A percentile compares a stretch with the other conserved stretches of the same genome.
phyloP scores from a whole-genome alignment of 2,113 vertebrate species.

The Periophthalmodon schlosseri region DNA sequence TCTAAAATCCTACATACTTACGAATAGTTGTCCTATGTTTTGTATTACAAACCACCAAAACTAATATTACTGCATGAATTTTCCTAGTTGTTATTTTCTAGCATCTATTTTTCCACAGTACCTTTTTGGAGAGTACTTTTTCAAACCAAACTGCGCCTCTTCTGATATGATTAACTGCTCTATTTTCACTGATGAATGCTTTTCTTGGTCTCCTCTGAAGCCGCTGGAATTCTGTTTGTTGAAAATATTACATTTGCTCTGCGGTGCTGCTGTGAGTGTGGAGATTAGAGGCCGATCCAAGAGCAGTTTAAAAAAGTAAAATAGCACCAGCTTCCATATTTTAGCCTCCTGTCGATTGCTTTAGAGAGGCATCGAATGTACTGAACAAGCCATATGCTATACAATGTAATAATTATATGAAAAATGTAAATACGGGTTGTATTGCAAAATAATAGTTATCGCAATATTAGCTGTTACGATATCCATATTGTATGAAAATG shows the following conservation, averaged over 20 bases:
- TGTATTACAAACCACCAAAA: neutral
- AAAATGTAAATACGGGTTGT: neutral
- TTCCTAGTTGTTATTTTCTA: neutral
- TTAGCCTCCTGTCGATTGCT: slow-evolving; percentile 26
- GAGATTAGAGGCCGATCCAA: slow-evolving; percentile 45
- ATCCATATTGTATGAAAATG: neutral
- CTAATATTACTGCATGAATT: neutral
- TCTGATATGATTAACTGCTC: slow-evolving; percentile 31
- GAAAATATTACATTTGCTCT: slow-evolving; percentile 43
- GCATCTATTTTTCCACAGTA: slow-evolving; percentile 4
- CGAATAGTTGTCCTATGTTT: neutral
- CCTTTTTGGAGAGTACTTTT: neutral
- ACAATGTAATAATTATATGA: neutral
- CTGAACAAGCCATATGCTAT: neutral
- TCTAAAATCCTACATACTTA: no score
- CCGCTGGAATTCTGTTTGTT: slow-evolving; percentile 36
- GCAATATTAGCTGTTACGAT: no score
- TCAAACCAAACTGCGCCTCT: neutral
- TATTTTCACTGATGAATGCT: slow-evolving; percentile 30
- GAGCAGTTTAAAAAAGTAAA: slow-evolving; percentile 28
- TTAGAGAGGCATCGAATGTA: neutral
- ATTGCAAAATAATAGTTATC: neutral
- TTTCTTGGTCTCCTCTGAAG: slow-evolving; percentile 27
- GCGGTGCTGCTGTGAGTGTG: slow-evolving; percentile 36
- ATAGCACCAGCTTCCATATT: slow-evolving; percentile 34